A percentile compares a stretch with the other conserved stretches of the same genome.
Evolutionary conservation across 2,888 invertebrate genomes (phyloP).

Genomic region (Alentia gelatinosa): DNA sequence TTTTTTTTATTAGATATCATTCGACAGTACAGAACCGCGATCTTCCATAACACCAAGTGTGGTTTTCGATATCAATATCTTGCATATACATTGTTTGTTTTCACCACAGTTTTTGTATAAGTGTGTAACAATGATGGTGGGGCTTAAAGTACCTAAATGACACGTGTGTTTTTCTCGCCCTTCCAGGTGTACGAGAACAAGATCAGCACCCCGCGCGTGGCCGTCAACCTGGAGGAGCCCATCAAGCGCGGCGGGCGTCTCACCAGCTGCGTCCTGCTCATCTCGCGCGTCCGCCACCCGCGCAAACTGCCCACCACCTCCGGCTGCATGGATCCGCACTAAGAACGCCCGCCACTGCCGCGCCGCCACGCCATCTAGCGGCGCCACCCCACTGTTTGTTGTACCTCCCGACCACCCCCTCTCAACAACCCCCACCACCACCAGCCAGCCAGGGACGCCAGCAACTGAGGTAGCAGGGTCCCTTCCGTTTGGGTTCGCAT

Average conservation of each 20-base stretch:
- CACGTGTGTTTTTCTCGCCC: too few species aligned
- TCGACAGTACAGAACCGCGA: too few species aligned
- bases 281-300: constrained; percentile 82
- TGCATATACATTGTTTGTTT: too few species aligned
- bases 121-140: too few species aligned
- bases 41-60: too few species aligned
- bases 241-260: constrained; percentile 89
- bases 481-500: not conserved
- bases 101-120: too few species aligned
- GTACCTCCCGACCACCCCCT: not conserved
- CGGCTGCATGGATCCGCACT: constrained; percentile 49
- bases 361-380: not conserved
- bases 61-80: too few species aligned
- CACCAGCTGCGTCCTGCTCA: constrained; percentile 90
- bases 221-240: constrained; percentile 89
- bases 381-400: not conserved
- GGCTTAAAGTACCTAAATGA: too few species aligned
- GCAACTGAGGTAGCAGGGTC: not conserved
- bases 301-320: constrained; percentile 68
- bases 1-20: too few species aligned
- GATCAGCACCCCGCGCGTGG: constrained; percentile 90
- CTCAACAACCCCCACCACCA: not conserved
- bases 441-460: not conserved
- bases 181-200: constrained; percentile 88
- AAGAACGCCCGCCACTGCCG: not conserved